A percentile compares a stretch with the other conserved stretches of the same genome.
Evolutionary conservation across 2,113 vertebrate genomes (phyloP).

Genomic region (Sorex araneus): DNA sequence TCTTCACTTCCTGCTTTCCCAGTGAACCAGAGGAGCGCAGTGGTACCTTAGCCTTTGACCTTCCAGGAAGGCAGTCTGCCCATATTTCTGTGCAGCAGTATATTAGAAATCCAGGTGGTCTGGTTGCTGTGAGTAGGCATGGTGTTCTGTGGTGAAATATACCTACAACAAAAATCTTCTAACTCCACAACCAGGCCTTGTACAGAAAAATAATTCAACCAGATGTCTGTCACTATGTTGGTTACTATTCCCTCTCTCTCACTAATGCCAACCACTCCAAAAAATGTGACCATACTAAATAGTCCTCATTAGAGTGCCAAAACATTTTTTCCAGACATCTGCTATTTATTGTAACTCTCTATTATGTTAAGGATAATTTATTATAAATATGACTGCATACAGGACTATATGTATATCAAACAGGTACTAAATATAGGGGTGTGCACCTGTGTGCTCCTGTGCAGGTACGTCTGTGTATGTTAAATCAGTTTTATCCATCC

Average conservation of each 20-base stretch:
- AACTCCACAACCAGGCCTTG: constrained; percentile 5
- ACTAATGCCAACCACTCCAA: neutral
- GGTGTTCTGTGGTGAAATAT: constrained; percentile 57
- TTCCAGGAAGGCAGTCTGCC: neutral
- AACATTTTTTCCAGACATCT: constrained; percentile 41
- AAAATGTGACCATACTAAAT: constrained; percentile 1
- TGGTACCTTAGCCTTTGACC: neutral
- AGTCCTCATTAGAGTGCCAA: neutral
- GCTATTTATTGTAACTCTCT: neutral
- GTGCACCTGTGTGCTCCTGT: neutral
- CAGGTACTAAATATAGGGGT: no score
- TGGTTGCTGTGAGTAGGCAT: constrained; percentile 42
- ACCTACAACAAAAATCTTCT: constrained; percentile 36
- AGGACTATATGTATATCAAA: no score
- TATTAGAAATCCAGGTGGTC: constrained; percentile 75
- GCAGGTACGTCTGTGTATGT: neutral
- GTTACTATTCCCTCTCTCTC: constrained; percentile 33
- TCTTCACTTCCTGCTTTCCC: neutral
- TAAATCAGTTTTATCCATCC: constrained; percentile 26
- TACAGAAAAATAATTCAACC: constrained; percentile 40
- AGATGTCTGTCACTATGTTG: constrained; percentile 51
- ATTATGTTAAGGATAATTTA: no score
- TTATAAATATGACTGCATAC: no score
- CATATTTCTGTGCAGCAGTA: constrained; percentile 71
- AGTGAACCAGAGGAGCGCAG: neutral